Evolutionary conservation across 2,888 invertebrate genomes (phyloP), one percentile per base, ranked within the genome.

Genomic region (Hololepta plana): DNA sequence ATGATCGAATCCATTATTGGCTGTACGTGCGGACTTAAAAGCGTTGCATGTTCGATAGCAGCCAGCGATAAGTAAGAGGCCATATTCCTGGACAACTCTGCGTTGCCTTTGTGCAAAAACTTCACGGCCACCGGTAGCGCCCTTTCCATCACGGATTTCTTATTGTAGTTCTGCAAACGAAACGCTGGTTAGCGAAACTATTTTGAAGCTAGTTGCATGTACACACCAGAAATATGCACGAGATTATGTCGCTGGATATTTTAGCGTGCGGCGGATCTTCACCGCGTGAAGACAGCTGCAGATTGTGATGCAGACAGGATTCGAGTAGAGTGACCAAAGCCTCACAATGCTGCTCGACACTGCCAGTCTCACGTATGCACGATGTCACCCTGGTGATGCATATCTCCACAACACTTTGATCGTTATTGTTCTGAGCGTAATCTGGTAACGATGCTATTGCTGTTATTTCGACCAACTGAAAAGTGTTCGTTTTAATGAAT

Each of bases 191-290:
- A 20, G 23, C 24, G 9, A 24, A n/a, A 30, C 23, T 13, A 49
- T 67, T 60, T 53, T n/a, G n/a, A n/a, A n/a, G n/a, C n/a, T n/a
- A n/a, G n/a, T n/a, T n/a, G n/a, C n/a, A n/a, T n/a, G n/a, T n/a
- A n/a, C n/a, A n/a, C n/a, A 87, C 90, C 66, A 88, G 60, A 58
- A 93, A 91, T 52, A 93, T 77, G 55, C 87, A 88, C 38, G 88
- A 87, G 46, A 93, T 80, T 35, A 93, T 74, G 59, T 93, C 93
- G 23, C 87, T 84, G 11, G 90, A 88, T 45, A 93, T 91, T 59
- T 93, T 93, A 23, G 90, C 87, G 64, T 93, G 91, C 2, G 91
- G 90, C 17, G 90, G 85, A 57, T 91, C 90, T 46, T 82, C 81
- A 53, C 84, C 81, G 40, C 72, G 60, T 12, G 66, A 55, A 15